Conservation (phyloP, 1,140 invertebrate genomes). For the Orussus abietinus region DNA sequence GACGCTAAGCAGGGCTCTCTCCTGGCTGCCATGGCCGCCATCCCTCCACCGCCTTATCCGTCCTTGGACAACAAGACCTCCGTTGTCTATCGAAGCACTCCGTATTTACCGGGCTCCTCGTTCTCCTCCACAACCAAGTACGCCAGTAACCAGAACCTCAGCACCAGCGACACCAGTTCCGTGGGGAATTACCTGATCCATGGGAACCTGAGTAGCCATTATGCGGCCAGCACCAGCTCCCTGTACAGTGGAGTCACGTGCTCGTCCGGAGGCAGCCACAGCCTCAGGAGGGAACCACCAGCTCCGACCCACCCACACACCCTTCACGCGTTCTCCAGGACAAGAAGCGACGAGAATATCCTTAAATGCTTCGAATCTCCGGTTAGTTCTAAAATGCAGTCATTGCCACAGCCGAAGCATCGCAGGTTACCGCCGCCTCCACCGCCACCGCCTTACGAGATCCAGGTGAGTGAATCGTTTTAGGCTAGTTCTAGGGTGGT, state of each 20-base stretch:
- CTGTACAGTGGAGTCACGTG: slow-evolving; percentile 52
- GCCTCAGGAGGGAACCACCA: slow-evolving; percentile 53
- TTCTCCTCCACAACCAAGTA: slow-evolving; percentile 64
- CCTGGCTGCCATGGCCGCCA: slow-evolving; percentile 59
- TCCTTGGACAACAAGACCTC: slow-evolving; percentile 57
- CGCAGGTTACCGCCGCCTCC: slow-evolving; percentile 69
- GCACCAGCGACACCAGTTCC: slow-evolving; percentile 34
- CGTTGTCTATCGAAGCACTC: slow-evolving; percentile 75
- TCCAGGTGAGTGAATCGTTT: slow-evolving; percentile 35
- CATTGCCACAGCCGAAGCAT: slow-evolving; percentile 57
- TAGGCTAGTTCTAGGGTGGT: no score
- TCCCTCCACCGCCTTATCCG: slow-evolving; percentile 57
- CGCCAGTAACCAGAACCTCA: slow-evolving; percentile 72
- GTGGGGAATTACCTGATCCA: slow-evolving; percentile 31
- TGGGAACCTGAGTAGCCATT: slow-evolving; percentile 43
- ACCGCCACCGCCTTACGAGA: slow-evolving; percentile 64
- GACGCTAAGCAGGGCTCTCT: slow-evolving; percentile 76
- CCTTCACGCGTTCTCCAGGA: slow-evolving; percentile 58
- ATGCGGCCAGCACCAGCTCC: slow-evolving; percentile 49
- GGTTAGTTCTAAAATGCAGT: slow-evolving; percentile 34
- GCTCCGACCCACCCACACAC: slow-evolving; percentile 52
- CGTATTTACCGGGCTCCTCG: slow-evolving; percentile 64
- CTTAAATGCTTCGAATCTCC: slow-evolving; percentile 61
- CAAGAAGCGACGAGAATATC: slow-evolving; percentile 75
- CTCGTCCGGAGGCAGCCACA: slow-evolving; percentile 49